Evolutionary conservation across 2,797 vertebrate genomes (phyloP), one percentile per base, ranked within the genome.

Genomic region (Hippocampus kuda): DNA sequence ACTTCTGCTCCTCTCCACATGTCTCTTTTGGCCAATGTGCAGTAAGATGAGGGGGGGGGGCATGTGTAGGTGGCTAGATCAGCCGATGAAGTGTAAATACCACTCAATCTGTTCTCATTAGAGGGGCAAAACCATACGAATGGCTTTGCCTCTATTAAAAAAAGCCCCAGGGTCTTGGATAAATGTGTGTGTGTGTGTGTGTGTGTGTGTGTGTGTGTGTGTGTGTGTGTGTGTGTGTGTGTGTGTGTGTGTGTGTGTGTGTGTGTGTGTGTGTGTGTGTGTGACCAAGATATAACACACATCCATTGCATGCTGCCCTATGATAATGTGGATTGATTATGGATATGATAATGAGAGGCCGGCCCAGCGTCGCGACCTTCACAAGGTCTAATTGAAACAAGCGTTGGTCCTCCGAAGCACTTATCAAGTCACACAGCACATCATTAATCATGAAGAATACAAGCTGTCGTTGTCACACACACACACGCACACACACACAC

Each of bases 331-430:
- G 88, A 90, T 90, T 90, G 88, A 90, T 90, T 90, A 90, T 90
- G 88, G 88, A 90, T 88, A 90, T 90, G 88, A 90, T 90, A 90
- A 90, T 90, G 88, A 90, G 88, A 88, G 88, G 88, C 88, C 88
- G 82, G 87, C 82, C 73, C 82, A 82, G 87, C 87, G 82, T 88
- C 86, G 84, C 88, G 88, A 90, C 88, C 88, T 90, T 90, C 88
- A 90, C 88, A 90, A 90, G 88, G 88, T 90, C 88, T 90, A 90
- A 90, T 90, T 90, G 88, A 90, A 90, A 90, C 88, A 90, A 90
- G 88, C 88, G 86, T 90, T 87, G 88, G 87, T 89, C 87, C 88
- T 90, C 87, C 82, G 86, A 88, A 90, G 89, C 89, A 89, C 89
- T 89, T 90, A 90, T 90, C 89, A 90, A 89, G 88, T 90, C 89